These are phyloP conservation scores for Acleris sparsana DNA, from an alignment of 2,888 invertebrate species.

Conservation along the genomic window DNA sequence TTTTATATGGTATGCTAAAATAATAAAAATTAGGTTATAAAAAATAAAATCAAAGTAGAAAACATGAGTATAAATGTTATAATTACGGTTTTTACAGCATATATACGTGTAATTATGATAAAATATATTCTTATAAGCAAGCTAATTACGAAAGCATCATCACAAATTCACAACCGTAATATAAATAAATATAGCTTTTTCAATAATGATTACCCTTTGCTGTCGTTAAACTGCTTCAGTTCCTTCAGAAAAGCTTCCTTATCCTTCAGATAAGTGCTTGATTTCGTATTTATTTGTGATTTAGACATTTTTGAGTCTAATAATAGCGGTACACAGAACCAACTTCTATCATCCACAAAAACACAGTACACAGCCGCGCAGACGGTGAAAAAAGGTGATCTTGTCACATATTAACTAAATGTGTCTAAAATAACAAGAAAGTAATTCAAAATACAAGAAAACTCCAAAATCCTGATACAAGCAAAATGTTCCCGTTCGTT, in stretches of 20 bases:
- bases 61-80: background rate
- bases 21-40: slow-evolving; percentile 55
- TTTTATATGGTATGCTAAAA: slow-evolving; percentile 84
- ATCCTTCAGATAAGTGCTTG: slow-evolving; percentile 90
- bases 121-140: slow-evolving; percentile 11
- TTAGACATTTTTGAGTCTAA: slow-evolving; percentile 69
- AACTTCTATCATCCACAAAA: slow-evolving; percentile 15
- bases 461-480: slow-evolving; percentile 17
- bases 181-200: slow-evolving; percentile 21
- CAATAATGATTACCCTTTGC: slow-evolving; percentile 90
- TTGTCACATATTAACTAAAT: slow-evolving; percentile 24
- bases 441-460: slow-evolving; percentile 28
- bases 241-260: slow-evolving; percentile 92
- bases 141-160: slow-evolving; percentile 27
- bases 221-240: slow-evolving; percentile 94
- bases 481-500: slow-evolving; percentile 18
- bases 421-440: slow-evolving; percentile 17
- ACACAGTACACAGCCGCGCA: slow-evolving; percentile 13
- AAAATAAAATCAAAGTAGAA: no score
- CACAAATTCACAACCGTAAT: slow-evolving; percentile 19
- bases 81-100: background rate
- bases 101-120: background rate
- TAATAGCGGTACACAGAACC: slow-evolving; percentile 25
- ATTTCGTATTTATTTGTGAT: slow-evolving; percentile 78
- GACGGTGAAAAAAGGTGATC: slow-evolving; percentile 2